Base-by-base conservation (phyloP, 2,888 invertebrate genomes). In the Euphydryas editha region DNA sequence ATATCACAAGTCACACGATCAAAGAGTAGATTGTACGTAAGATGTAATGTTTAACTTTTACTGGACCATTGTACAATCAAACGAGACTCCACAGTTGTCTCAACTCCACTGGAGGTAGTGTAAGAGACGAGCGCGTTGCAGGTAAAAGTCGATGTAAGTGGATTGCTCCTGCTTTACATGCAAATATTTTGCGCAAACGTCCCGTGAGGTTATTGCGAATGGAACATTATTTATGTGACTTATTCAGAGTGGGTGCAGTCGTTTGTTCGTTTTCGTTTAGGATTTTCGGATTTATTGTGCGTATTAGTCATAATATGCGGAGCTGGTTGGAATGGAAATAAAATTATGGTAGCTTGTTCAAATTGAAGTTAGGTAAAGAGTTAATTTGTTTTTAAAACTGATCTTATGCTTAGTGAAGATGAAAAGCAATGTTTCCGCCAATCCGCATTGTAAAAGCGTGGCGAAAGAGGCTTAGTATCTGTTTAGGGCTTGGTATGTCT, bases 151-250 rank as follows among this genome's bases (percentile, higher is more conserved):
- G 80, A 83, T 77, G 81, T 91, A 92, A 92, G 92, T 91, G 92
- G 92, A 92, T 92, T 91, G 92, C 90, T 83, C 85, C 89, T 87
- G 85, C 90, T 92, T 90, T 90, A 88, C 92, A 92, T 91, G 90
- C 88, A 87, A 83, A 90, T 90, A 90, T 90, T 88, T 90, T 88
- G 86, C 82, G 90, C 87, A 88, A 89, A 88, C 86, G 81, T 74
- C 76, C 75, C 76, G 56, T 55, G 6, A 64, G 73, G 72, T 73
- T 72, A 73, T 74, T 66, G 72, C 73, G 54, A 66, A 69, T 62
- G 61, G 69, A 65, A 62, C 61, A 67, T 72, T 73, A 72, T 74
- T 73, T 74, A 74, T 74, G 69, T 57, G 69, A 74, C 65, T 70
- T 70, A 72, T 68, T 65, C 68, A 39, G 62, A 68, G 67, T 62